A percentile compares a stretch with the other conserved stretches of the same genome.
phyloP scores from a whole-genome alignment of 2,888 invertebrate species.

The Patella ulyssiponensis region DNA sequence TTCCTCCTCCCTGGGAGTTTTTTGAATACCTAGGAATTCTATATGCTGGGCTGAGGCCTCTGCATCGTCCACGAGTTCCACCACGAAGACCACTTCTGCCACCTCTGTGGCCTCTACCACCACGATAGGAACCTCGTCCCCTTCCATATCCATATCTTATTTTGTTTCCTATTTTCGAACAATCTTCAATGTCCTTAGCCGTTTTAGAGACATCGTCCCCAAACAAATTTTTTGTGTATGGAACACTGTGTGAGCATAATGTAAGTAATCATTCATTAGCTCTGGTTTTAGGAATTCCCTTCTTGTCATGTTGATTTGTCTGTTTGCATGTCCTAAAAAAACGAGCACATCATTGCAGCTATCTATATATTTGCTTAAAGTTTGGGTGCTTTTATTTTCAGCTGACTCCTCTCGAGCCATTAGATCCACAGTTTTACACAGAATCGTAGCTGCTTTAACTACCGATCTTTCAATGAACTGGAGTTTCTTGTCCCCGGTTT shows the following conservation, averaged over 20 bases:
- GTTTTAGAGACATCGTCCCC: slow-evolving; percentile 21
- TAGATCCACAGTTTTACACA: slow-evolving; percentile 31
- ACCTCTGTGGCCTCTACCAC: no score
- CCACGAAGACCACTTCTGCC: no score
- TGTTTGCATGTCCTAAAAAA: slow-evolving; percentile 36
- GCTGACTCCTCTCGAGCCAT: slow-evolving; percentile 22
- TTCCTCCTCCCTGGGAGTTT: no score
- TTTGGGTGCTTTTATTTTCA: slow-evolving; percentile 26
- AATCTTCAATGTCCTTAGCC: no score
- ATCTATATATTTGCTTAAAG: slow-evolving; percentile 27
- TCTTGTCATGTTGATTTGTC: slow-evolving; percentile 29
- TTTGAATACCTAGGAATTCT: no score
- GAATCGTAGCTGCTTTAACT: slow-evolving; percentile 30
- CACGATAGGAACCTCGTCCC: no score
- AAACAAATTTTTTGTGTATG: slow-evolving; percentile 29
- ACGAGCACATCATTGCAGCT: slow-evolving; percentile 28
- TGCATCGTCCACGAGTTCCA: no score
- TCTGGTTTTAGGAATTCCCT: slow-evolving; percentile 31
- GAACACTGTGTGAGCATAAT: slow-evolving; percentile 24
- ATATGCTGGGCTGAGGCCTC: no score
- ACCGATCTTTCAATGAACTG: slow-evolving; percentile 19
- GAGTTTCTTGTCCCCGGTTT: background rate
- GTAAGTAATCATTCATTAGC: slow-evolving; percentile 20
- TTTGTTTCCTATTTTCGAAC: background rate
- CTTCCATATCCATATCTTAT: background rate